phyloP scores from a whole-genome alignment of 1,140 invertebrate genomes.

The Oedothorax gibbosus region DNA sequence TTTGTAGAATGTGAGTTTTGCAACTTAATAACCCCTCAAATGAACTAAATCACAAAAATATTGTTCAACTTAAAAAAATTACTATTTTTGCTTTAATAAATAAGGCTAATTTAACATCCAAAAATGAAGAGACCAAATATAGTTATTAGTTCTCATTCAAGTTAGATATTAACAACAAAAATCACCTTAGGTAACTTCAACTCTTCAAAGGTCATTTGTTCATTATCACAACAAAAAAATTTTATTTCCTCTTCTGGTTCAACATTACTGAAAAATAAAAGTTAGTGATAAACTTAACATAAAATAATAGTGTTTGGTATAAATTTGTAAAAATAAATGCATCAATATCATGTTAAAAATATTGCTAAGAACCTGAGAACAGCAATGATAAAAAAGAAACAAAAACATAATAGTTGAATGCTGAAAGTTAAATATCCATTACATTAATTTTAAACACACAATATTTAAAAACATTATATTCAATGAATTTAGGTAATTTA shows the following conservation, averaged over 20 bases:
- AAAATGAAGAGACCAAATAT: background rate
- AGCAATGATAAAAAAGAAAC: background rate
- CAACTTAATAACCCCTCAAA: too few species aligned
- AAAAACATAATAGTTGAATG: background rate
- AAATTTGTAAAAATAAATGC: background rate
- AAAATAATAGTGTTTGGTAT: background rate
- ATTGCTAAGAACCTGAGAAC: background rate
- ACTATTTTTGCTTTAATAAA: background rate
- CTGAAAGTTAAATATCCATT: background rate
- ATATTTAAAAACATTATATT: background rate
- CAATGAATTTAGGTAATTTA: background rate
- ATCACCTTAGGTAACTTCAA: background rate
- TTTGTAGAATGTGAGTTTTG: too few species aligned
- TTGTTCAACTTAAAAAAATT: background rate
- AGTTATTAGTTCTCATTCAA: background rate
- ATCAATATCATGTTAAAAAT: background rate
- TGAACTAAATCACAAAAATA: background rate
- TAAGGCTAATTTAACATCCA: background rate
- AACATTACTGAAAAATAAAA: background rate
- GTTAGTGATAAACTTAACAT: background rate
- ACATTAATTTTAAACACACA: background rate
- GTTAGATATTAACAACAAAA: background rate
- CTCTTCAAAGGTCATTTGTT: background rate
- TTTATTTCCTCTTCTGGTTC: background rate
- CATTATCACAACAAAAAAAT: background rate